Base-by-base conservation (phyloP, 2,113 vertebrate species). In the Macquaria australasica region DNA sequence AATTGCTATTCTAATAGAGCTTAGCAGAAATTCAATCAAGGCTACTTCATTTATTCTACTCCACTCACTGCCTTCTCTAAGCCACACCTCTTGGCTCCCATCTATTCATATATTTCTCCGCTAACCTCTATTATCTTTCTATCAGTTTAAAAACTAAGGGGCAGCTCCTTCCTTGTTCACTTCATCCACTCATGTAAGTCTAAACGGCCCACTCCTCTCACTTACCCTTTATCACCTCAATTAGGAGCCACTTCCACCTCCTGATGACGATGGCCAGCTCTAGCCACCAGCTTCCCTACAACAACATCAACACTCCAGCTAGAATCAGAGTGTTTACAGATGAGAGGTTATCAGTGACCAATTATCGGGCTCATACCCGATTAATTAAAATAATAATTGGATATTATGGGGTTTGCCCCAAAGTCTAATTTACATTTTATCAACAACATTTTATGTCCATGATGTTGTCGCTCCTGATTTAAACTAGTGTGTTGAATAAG, bases 161-260 rank as follows among this genome's bases (percentile, higher is more conserved):
- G 67, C 41, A 9, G 37, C 48, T 77, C 18, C 15, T 51, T 55
- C 51, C 39, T 21, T n/a, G 5, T 51, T 73, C 62, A 51, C 53
- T 77, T 70, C 10, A 71, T 62, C 64, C 39, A 53, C 56, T 75
- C 43, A 28, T 39, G 45, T 51, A 41, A 56, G 66, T 77, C 21
- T 56, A 48, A 73, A 60, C 53, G 74, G 31, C 31, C 41, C 5
- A 34, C 43, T 83, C 21, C 39, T 18, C 11, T 79, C 31, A 66
- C 34, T 79, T 45, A 25, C 11, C 20, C 55, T 68, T 62, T 37
- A 62, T 79, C 63, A 43, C 56, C 50, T 71, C 58, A 76, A 48
- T 69, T 60, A 68, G 31, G 43, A 53, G 37, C 15, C 12, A 18
- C 56, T 63, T 56, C 45, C 20, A 39, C 45, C 39, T 70, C 34